Evolutionary conservation across 2,797 vertebrate species (phyloP).

Genomic region (Alca torda): DNA sequence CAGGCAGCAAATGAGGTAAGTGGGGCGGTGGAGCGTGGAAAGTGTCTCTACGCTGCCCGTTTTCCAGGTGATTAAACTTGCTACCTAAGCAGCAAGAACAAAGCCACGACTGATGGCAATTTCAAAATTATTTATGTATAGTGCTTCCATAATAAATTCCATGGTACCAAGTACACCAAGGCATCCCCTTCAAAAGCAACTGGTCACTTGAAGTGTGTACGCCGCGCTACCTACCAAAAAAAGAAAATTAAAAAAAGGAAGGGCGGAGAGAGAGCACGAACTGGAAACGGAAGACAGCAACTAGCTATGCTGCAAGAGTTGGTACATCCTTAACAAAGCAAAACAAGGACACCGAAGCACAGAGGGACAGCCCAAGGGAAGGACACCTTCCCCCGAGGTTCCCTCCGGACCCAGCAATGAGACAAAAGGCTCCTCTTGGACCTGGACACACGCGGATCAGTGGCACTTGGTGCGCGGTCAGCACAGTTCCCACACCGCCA

Average conservation of each 20-base stretch:
- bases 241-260: no score
- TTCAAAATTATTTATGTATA: neutral
- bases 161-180: neutral
- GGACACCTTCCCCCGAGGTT: neutral
- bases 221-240: neutral
- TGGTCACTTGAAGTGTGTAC: fast-evolving
- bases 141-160: neutral
- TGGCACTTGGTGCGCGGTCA: neutral
- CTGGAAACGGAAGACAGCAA: neutral
- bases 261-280: no score
- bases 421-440: neutral
- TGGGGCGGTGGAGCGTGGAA: neutral
- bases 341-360: neutral
- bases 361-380: neutral
- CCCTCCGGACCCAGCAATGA: neutral
- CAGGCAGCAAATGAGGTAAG: neutral
- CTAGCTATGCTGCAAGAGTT: neutral
- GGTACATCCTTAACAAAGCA: neutral
- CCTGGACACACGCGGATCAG: fast-evolving
- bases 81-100: neutral
- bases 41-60: neutral
- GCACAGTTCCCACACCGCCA: neutral
- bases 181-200: neutral
- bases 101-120: neutral
- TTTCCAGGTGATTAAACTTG: neutral